Conservation (phyloP, 2,113 vertebrate genomes). For the Pomatorhinus ruficollis region DNA sequence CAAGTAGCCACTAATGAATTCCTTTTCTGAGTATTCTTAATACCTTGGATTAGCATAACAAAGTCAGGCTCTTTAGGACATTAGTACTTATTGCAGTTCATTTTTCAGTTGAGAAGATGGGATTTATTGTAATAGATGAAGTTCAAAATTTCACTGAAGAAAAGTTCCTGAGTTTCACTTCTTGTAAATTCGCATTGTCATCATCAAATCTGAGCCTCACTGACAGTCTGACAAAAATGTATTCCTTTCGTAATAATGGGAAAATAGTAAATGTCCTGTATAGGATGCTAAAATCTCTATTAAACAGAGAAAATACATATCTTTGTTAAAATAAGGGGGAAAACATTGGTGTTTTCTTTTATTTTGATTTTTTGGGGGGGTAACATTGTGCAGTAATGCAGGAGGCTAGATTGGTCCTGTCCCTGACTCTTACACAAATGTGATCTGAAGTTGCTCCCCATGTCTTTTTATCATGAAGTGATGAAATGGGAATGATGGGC, state of each 20-base stretch:
- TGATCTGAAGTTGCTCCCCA: not conserved
- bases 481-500: not conserved
- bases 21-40: conserved; percentile 16
- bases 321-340: not conserved
- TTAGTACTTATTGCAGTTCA: not conserved
- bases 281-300: not conserved
- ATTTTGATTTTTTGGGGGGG: not conserved
- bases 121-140: not conserved
- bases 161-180: not conserved
- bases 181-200: not conserved
- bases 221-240: not conserved
- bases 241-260: not conserved
- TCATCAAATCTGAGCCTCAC: not conserved
- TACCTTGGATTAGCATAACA: conserved; percentile 43
- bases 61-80: not conserved
- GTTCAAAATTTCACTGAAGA: not conserved
- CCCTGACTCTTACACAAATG: not conserved
- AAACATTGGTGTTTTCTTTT: not conserved
- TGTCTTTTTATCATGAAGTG: not conserved
- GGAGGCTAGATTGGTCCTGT: not conserved
- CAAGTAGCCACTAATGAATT: conserved; percentile 13
- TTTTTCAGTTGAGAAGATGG: conserved; percentile 10
- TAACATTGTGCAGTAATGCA: not conserved
- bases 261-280: not conserved
- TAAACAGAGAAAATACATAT: not conserved